phyloP scores from a whole-genome alignment of 2,888 invertebrate species.

The Candidula unifasciata region DNA sequence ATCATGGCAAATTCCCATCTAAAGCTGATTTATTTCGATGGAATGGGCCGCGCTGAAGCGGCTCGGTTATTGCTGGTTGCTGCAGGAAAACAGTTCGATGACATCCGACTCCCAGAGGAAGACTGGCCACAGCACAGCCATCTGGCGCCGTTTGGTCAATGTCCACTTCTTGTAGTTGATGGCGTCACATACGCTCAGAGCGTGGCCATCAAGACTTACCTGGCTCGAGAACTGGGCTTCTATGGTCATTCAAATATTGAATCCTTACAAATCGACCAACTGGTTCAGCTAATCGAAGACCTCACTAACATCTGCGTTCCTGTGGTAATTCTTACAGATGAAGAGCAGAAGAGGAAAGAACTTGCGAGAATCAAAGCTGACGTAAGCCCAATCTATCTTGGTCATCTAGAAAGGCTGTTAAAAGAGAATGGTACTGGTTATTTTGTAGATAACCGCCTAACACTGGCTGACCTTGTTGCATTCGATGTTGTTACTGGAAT shows the following conservation, averaged over 20 bases:
- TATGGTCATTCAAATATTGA: constrained; percentile 54
- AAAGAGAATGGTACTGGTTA: constrained; percentile 10
- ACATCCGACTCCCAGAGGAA: constrained; percentile 3
- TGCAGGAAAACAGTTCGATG: constrained; percentile 37
- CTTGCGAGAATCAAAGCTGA: neutral
- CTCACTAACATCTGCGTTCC: neutral
- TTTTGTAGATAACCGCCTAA: constrained; percentile 17
- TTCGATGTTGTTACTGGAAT: constrained; percentile 33
- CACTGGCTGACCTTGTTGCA: constrained; percentile 19
- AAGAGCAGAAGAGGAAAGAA: neutral
- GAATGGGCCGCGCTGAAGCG: constrained; percentile 27
- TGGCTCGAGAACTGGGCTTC: constrained; percentile 54
- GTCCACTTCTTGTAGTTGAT: constrained; percentile 46
- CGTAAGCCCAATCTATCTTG: neutral
- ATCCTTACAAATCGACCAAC: constrained; percentile 54
- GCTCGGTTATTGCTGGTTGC: constrained; percentile 29
- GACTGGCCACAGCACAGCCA: constrained; percentile 39
- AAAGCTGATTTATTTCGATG: constrained; percentile 24
- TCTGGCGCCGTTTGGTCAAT: constrained; percentile 26
- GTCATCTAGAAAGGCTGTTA: constrained; percentile 20
- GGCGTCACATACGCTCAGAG: constrained; percentile 40
- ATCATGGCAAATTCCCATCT: constrained; percentile 33
- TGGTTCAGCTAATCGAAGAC: constrained; percentile 52
- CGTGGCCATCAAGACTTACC: constrained; percentile 45
- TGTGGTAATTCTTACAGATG: neutral